Conservation (phyloP, 2,888 invertebrate genomes). For the Chloroclystis v-ata region DNA sequence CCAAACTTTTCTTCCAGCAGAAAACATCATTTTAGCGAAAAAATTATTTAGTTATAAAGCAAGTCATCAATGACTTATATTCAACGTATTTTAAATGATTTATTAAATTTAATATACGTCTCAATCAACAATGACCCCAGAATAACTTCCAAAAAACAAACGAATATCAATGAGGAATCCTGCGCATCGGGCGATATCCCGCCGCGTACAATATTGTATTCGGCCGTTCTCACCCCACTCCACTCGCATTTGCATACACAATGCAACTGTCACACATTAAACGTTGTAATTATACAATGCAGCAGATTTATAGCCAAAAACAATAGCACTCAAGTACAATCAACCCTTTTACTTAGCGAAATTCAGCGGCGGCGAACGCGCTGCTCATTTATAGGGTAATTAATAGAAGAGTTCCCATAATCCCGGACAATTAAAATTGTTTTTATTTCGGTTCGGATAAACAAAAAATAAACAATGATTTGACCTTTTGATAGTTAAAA, state of each 20-base stretch:
- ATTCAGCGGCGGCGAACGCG: conserved; percentile 47
- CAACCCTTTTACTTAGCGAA: conserved; percentile 60
- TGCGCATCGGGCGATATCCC: conserved; percentile 54
- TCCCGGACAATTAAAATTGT: conserved; percentile 60
- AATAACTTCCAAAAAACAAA: conserved; percentile 21
- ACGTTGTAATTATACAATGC: conserved; percentile 69
- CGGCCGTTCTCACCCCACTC: conserved; percentile 67
- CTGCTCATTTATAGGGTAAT: conserved; percentile 72
- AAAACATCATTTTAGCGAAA: no score
- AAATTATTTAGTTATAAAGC: no score
- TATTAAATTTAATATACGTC: not conserved
- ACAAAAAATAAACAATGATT: conserved; percentile 47
- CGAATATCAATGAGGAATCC: conserved; percentile 11
- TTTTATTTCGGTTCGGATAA: conserved; percentile 35
- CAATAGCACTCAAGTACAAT: conserved; percentile 55
- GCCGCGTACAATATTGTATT: conserved; percentile 59
- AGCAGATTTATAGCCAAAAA: conserved; percentile 75
- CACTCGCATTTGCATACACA: conserved; percentile 71
- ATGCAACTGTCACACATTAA: conserved; percentile 73
- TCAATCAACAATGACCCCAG: not conserved
- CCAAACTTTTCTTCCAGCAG: no score
- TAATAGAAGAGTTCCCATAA: conserved; percentile 72
- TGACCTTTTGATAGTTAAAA: conserved; percentile 40
- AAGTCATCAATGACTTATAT: no score
- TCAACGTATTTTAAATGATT: no score